Evolutionary conservation across 2,113 vertebrate species (phyloP).

Genomic region (Octodon degus): DNA sequence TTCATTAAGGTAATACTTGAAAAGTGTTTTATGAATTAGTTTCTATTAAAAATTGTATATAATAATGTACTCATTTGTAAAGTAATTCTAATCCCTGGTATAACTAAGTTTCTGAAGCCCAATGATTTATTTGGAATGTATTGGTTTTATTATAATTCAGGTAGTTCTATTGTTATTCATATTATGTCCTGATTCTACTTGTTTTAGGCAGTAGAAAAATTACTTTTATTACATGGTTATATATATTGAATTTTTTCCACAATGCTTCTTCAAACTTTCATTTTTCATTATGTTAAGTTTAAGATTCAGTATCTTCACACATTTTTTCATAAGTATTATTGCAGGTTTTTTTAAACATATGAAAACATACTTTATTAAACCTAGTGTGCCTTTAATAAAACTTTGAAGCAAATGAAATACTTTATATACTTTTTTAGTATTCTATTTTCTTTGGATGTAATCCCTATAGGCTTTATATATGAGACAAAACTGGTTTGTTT

Average conservation of each 20-base stretch:
- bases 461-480: neutral
- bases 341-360: constrained; percentile 32
- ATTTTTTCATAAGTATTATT: constrained; percentile 54
- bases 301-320: constrained; percentile 5
- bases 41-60: neutral
- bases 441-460: neutral
- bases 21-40: constrained; percentile 34
- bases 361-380: constrained; percentile 50
- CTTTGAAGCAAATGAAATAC: constrained; percentile 19
- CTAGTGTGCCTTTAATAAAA: constrained; percentile 1
- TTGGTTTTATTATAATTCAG: constrained; percentile 49
- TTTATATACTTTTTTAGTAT: neutral
- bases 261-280: neutral
- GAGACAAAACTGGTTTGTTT: constrained; percentile 18
- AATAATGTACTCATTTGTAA: neutral
- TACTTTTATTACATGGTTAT: constrained; percentile 60
- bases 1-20: neutral
- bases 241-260: constrained; percentile 7
- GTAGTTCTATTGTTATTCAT: constrained; percentile 29
- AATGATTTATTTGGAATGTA: neutral
- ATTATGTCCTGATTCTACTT: constrained; percentile 61
- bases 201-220: constrained; percentile 40
- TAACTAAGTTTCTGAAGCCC: neutral
- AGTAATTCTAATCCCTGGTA: neutral
- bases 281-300: constrained; percentile 51